Conservation (phyloP, 1,140 invertebrate species). For the Drosophila malerkotliana region DNA sequence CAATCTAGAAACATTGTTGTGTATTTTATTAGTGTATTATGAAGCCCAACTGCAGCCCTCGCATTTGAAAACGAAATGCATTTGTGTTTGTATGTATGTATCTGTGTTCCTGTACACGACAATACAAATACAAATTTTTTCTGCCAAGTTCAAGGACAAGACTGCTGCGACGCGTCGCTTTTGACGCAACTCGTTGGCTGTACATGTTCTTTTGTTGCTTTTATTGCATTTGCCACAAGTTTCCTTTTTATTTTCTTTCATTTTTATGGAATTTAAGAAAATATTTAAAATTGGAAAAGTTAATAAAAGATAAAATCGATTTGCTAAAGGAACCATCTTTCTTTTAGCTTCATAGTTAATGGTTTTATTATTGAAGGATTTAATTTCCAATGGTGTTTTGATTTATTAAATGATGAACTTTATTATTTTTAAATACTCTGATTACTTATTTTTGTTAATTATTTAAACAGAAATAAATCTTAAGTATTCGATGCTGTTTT, state of each 20-base stretch:
- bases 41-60: conserved; percentile 30
- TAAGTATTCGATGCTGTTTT: neutral
- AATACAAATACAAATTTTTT: conserved; percentile 32
- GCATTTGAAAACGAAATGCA: conserved; percentile 39
- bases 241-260: conserved; percentile 17
- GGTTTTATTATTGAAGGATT: no score
- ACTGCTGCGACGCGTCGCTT: conserved; percentile 51
- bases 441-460: neutral
- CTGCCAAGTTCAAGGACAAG: conserved; percentile 76
- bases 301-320: neutral
- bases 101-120: conserved; percentile 16
- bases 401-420: neutral
- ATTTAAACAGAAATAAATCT: neutral
- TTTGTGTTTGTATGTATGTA: conserved; percentile 11
- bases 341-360: no score
- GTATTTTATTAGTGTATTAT: neutral
- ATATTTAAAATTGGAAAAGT: neutral
- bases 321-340: no score
- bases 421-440: neutral
- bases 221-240: conserved; percentile 35
- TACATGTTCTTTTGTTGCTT: conserved; percentile 5
- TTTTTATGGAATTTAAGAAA: neutral
- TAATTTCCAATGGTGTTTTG: no score
- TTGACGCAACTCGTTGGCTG: conserved; percentile 65
- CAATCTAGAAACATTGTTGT: neutral